phyloP scores from a whole-genome alignment of 2,888 invertebrate species.

The Calliscelio sp. region DNA sequence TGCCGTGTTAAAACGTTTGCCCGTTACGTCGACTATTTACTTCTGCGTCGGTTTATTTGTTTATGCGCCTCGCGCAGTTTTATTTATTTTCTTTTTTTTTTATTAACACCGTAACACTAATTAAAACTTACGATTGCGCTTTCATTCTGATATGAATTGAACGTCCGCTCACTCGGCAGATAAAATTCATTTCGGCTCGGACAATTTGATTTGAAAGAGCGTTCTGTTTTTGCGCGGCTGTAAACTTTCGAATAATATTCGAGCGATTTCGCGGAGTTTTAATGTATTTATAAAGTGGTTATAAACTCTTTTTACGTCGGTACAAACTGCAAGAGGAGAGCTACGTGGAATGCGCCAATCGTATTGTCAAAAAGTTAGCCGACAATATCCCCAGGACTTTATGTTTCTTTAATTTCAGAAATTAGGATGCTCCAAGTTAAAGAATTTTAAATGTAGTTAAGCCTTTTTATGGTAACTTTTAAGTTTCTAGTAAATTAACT shows the following conservation, averaged over 20 bases:
- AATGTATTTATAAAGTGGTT: constrained; percentile 59
- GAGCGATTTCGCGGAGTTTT: constrained; percentile 47
- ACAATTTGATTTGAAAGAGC: constrained; percentile 45
- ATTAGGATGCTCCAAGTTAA: neutral
- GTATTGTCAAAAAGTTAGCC: constrained; percentile 36
- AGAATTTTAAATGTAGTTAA: too few relatives aligned
- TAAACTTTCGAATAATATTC: constrained; percentile 52
- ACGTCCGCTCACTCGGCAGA: neutral
- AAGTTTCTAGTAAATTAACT: too few relatives aligned
- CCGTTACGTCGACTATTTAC: too few relatives aligned
- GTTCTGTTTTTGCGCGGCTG: constrained; percentile 39
- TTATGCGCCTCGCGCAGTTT: neutral
- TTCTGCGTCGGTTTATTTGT: too few relatives aligned
- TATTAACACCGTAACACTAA: neutral
- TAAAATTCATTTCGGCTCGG: constrained; percentile 29
- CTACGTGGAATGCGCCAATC: constrained; percentile 4
- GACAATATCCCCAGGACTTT: neutral
- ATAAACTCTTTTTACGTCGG: constrained; percentile 51
- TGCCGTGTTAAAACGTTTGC: constrained; percentile 3
- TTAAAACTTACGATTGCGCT: neutral
- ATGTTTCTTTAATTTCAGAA: constrained; percentile 35
- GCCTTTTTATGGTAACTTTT: too few relatives aligned
- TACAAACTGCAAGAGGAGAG: constrained; percentile 29
- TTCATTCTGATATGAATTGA: constrained; percentile 1
- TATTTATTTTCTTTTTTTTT: neutral